Conservation (phyloP, 2,888 invertebrate species). For the Meghimatium bilineatum region DNA sequence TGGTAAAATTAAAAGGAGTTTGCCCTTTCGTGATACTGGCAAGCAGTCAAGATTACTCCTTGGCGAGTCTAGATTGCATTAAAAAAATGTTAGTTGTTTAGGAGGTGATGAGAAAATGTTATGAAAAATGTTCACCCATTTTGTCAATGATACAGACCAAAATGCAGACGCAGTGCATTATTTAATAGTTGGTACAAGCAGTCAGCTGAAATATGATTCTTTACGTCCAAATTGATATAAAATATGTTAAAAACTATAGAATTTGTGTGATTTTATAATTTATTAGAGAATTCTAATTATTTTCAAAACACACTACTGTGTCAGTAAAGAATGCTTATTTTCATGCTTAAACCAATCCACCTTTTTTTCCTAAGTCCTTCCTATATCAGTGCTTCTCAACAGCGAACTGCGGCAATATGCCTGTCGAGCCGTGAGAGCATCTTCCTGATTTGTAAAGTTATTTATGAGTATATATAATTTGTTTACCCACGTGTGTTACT, state of each 20-base stretch:
- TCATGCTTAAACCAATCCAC: no score
- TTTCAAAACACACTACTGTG: no score
- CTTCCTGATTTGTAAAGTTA: no score
- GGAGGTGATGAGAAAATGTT: neutral
- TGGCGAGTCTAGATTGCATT: neutral
- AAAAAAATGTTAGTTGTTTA: neutral
- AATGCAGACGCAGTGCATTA: neutral
- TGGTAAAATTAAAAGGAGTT: neutral
- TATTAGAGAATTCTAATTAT: no score
- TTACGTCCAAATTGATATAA: neutral
- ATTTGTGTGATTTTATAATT: neutral
- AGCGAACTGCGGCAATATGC: no score
- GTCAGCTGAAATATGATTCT: conserved; percentile 11
- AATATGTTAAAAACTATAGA: neutral
- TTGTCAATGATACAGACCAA: no score
- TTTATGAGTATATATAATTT: no score
- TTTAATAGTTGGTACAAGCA: neutral
- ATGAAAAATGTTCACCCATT: neutral
- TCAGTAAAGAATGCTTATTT: no score
- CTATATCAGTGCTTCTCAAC: no score
- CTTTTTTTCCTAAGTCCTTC: no score
- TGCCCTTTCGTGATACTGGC: neutral
- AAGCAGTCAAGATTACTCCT: neutral
- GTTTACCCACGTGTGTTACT: no score
- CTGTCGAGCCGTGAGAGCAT: no score